Conservation (phyloP, 1,140 invertebrate genomes). For the Venturia canescens region DNA sequence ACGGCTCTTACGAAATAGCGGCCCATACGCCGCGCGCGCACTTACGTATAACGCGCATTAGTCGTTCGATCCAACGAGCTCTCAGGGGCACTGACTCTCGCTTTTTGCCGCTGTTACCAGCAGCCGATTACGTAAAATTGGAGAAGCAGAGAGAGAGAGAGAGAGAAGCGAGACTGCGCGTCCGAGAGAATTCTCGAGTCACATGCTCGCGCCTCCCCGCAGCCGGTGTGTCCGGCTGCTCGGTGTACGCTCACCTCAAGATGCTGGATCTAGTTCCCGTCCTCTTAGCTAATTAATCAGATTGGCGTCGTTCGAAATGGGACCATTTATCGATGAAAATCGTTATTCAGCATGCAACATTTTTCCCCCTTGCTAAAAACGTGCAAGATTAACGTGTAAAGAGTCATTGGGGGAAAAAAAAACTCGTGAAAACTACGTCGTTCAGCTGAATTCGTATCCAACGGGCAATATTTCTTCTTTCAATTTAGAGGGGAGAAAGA, state of each 20-base stretch:
- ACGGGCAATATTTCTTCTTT: too few species aligned
- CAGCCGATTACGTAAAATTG: slow-evolving; percentile 4
- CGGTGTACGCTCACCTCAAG: not conserved
- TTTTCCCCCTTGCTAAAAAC: too few species aligned
- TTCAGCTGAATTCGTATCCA: too few species aligned
- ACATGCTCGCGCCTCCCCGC: slow-evolving; percentile 1
- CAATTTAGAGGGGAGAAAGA: too few species aligned
- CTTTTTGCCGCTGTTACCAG: slow-evolving; percentile 6
- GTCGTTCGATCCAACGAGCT: not conserved
- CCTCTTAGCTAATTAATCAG: not conserved
- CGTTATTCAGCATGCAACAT: too few species aligned
- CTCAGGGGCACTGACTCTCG: slow-evolving; percentile 23
- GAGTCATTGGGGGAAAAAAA: too few species aligned
- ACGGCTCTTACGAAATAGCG: not conserved
- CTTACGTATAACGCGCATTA: not conserved
- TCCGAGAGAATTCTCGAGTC: not conserved
- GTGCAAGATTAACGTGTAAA: too few species aligned
- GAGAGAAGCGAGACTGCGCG: not conserved
- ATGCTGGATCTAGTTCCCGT: not conserved
- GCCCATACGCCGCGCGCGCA: not conserved
- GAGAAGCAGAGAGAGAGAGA: not conserved
- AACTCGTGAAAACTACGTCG: too few species aligned
- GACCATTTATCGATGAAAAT: not conserved
- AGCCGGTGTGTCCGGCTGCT: not conserved
- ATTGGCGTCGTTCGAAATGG: slow-evolving; percentile 39